A percentile compares a stretch with the other conserved stretches of the same genome.
Evolutionary conservation across 2,888 invertebrate species (phyloP).

Genomic region (Diachrysia chrysitis): DNA sequence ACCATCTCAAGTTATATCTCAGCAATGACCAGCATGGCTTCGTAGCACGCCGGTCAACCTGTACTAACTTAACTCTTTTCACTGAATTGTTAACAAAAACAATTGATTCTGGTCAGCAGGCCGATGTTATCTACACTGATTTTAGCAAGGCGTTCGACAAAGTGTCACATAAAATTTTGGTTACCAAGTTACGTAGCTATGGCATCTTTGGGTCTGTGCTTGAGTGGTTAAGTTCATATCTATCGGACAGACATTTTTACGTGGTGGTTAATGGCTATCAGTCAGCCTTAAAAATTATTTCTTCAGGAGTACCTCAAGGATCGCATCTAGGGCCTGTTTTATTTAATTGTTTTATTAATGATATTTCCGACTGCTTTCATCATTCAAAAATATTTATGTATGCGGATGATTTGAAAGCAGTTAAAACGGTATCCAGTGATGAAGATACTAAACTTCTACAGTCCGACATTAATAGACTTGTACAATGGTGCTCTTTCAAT

Average conservation of each 20-base stretch:
- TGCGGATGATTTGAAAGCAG: not conserved
- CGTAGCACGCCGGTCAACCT: not conserved
- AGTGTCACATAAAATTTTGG: not conserved
- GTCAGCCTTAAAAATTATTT: not conserved
- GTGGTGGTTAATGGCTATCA: slow-evolving; percentile 8
- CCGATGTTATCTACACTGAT: slow-evolving; percentile 5
- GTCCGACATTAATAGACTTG: no score
- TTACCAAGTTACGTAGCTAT: not conserved
- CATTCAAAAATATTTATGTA: not conserved
- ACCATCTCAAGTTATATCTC: slow-evolving; percentile 7
- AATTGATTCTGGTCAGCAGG: slow-evolving; percentile 3
- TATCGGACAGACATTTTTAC: not conserved
- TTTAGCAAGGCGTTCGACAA: slow-evolving; percentile 8
- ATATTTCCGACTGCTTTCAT: slow-evolving; percentile 1
- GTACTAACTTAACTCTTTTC: slow-evolving; percentile 5
- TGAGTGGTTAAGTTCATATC: not conserved
- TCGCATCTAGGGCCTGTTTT: slow-evolving; percentile 10
- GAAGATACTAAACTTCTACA: not conserved
- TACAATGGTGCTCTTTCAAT: not conserved
- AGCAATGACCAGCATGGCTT: slow-evolving; percentile 12
- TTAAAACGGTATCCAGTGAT: not conserved
- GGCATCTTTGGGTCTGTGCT: not conserved
- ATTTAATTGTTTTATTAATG: slow-evolving; percentile 6
- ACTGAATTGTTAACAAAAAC: not conserved
- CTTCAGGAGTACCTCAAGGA: slow-evolving; percentile 11